Evolutionary conservation across 2,113 vertebrate species (phyloP).

Genomic region (Mus spicilegus): DNA sequence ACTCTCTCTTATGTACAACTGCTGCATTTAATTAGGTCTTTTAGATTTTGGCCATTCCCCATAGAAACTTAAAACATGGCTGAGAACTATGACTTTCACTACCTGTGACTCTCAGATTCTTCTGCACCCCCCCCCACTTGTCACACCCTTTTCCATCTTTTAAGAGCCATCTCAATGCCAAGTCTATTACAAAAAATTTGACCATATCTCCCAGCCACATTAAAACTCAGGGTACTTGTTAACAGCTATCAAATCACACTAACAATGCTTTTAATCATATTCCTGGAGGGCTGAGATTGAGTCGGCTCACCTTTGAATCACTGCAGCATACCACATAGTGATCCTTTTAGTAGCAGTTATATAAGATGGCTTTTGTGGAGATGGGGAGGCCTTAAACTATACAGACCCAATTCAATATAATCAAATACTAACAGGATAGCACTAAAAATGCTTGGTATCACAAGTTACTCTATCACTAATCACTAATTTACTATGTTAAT

Average conservation of each 20-base stretch:
- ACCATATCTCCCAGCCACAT: background rate
- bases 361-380: background rate
- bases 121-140: background rate
- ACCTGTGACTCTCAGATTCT: background rate
- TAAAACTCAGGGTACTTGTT: background rate
- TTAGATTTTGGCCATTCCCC: background rate
- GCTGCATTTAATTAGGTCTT: background rate
- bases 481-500: background rate
- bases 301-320: conserved; percentile 19
- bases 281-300: background rate
- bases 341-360: background rate
- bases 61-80: background rate
- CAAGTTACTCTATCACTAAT: background rate
- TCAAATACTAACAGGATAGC: conserved; percentile 10
- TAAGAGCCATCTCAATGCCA: conserved; percentile 49
- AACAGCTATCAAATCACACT: background rate
- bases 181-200: conserved; percentile 34
- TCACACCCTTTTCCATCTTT: background rate
- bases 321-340: background rate
- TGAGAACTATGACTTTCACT: background rate
- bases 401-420: background rate
- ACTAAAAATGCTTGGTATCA: background rate
- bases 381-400: background rate
- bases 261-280: background rate
- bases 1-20: background rate